Conservation (phyloP, 2,113 vertebrate species). For the Platysteira castanea region DNA sequence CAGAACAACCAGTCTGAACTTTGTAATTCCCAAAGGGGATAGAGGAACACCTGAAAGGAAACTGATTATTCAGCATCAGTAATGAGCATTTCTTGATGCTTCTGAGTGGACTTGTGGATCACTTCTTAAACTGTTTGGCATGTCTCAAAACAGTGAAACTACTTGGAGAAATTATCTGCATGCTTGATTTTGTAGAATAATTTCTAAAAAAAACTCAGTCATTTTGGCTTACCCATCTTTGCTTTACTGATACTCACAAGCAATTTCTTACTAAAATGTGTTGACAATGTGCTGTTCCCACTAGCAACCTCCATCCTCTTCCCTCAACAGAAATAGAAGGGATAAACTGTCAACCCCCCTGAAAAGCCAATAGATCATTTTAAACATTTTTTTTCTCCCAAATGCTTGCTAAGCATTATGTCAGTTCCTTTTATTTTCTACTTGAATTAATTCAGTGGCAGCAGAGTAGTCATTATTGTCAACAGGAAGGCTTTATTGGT, state of each 20-base stretch:
- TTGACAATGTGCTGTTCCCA: background rate
- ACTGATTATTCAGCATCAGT: background rate
- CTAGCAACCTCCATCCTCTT: background rate
- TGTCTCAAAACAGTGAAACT: background rate
- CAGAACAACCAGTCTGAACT: background rate
- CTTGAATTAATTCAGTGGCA: background rate
- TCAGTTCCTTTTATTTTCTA: conserved; percentile 1
- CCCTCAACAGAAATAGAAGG: background rate
- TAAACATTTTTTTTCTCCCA: background rate
- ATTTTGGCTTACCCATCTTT: background rate
- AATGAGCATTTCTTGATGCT: background rate
- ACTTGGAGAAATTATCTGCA: background rate
- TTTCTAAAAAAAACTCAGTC: background rate
- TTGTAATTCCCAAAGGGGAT: background rate
- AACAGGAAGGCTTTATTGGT: background rate
- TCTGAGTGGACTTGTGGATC: background rate
- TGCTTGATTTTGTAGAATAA: background rate
- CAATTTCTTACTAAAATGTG: background rate
- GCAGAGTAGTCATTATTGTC: conserved; percentile 6
- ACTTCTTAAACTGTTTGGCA: background rate
- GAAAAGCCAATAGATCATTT: background rate
- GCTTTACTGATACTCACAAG: background rate
- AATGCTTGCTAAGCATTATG: conserved; percentile 15
- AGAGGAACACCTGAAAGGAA: background rate
- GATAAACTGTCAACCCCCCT: background rate